Percentiles rank a stretch among this genome's conserved stretches.
Evolutionary conservation across 2,113 vertebrate species (phyloP).

Genomic region (Circaetus gallicus): DNA sequence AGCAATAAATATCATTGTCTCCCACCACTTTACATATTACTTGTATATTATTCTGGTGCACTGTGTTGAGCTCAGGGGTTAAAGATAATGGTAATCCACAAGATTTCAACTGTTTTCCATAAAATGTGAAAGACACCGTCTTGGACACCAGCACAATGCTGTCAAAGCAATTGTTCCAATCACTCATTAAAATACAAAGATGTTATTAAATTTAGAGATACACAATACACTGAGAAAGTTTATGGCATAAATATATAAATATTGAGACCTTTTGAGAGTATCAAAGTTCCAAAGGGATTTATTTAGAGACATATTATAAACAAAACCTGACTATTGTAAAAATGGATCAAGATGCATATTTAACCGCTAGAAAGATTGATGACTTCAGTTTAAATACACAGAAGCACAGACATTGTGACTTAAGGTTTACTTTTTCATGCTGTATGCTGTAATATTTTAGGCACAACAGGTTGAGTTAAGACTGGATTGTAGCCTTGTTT

Average conservation of each 20-base stretch:
- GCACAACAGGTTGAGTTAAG: conserved; percentile 54
- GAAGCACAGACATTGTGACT: not conserved
- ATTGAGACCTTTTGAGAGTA: conserved; percentile 36
- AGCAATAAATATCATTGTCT: not conserved
- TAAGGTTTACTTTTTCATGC: conserved; percentile 23
- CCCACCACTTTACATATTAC: not conserved
- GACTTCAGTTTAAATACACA: not conserved
- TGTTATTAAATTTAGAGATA: conserved; percentile 37
- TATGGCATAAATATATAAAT: conserved; percentile 58
- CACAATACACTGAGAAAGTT: not conserved
- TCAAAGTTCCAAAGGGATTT: conserved; percentile 48
- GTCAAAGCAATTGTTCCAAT: not conserved
- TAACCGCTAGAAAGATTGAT: not conserved
- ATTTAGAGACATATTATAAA: conserved; percentile 10
- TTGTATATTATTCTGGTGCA: not conserved
- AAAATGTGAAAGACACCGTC: not conserved
- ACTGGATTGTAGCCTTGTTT: not conserved
- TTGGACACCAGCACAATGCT: not conserved
- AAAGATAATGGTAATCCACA: not conserved
- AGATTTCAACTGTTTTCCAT: not conserved
- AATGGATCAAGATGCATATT: not conserved
- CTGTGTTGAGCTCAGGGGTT: not conserved
- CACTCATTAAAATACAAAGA: conserved; percentile 20
- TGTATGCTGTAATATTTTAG: conserved; percentile 40
- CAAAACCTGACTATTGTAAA: conserved; percentile 28